Base-by-base conservation (phyloP, 2,888 invertebrate species). In the Latrodectus elegans region DNA sequence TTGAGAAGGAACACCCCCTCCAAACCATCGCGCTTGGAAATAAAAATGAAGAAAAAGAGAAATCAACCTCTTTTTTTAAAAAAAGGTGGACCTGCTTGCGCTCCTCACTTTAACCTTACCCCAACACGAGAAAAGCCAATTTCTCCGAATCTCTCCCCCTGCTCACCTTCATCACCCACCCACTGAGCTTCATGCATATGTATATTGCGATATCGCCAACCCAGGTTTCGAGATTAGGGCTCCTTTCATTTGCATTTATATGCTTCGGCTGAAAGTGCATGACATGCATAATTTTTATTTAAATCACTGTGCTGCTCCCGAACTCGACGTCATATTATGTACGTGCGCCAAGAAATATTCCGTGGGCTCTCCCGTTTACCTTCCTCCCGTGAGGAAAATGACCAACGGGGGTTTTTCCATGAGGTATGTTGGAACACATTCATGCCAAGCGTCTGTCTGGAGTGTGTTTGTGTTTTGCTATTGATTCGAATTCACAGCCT, bases 281-380 rank as follows among this genome's bases (percentile, higher is more conserved):
- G 88, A 88, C 89, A 73, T 75, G 77, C 78, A 84, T 88, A 79
- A 79, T 84, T 90, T 88, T 84, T 88, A 84, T 90, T 90, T 84
- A 80, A 78, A 86, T 87, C 84, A 80, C 87, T 72, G 65, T 71
- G 80, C 22, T 17, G 67, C 26, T 55, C 38, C 6, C 38, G 38
- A 6, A 6, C 38, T 38, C 74, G 80, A 80, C 80, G 81, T 81
- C 75, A 75, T 82, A 82, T 82, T 82, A 82, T 60, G 75, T 68
- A 82, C 51, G 75, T 17, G 51, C 75, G n/a, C 60, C 12, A 15
- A 55, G 14, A 55, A 8, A 60, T 11, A 60, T 60, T 15, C 60
- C 6, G 60, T 38, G n/a, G 0, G 60, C 60, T 60, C 60, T 60
- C 60, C 60, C n/a, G 12, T 60, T 60, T 60, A n/a, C 60, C n/a